A percentile compares a stretch with the other conserved stretches of the same genome.
Conservation (phyloP, 2,113 vertebrate species). For the Corydoras sp. region DNA sequence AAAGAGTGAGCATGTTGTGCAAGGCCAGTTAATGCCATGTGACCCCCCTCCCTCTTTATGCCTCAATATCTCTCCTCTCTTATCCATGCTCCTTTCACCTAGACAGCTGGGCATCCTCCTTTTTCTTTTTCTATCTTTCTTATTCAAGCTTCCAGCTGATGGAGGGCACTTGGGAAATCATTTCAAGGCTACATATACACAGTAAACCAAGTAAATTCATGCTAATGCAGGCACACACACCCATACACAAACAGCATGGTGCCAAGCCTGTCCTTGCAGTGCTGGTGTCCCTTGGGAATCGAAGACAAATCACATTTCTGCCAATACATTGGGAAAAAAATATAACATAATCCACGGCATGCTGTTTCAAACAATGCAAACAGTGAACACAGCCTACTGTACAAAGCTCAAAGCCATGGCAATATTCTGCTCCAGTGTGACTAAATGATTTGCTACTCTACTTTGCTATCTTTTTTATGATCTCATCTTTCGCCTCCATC, state of each 20-base stretch:
- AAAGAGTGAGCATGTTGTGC: constrained; percentile 3
- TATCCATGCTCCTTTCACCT: constrained; percentile 40
- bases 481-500: no score
- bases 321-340: constrained; percentile 8
- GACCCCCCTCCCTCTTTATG: constrained; percentile 11
- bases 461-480: no score
- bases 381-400: no score
- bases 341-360: constrained; percentile 17
- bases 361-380: background rate
- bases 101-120: constrained; percentile 65
- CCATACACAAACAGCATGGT: constrained; percentile 26
- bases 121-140: constrained; percentile 31
- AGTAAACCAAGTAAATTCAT: constrained; percentile 61
- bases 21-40: constrained; percentile 5
- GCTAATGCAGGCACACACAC: constrained; percentile 52
- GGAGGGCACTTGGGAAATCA: constrained; percentile 60
- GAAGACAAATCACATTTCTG: constrained; percentile 33
- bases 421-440: no score
- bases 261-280: constrained; percentile 8
- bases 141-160: constrained; percentile 64
- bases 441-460: no score
- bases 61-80: constrained; percentile 20
- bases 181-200: constrained; percentile 39
- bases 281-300: constrained; percentile 23
- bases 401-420: no score